Base-by-base conservation (phyloP, 2,888 invertebrate genomes). In the Lordiphosa andalusiaca region DNA sequence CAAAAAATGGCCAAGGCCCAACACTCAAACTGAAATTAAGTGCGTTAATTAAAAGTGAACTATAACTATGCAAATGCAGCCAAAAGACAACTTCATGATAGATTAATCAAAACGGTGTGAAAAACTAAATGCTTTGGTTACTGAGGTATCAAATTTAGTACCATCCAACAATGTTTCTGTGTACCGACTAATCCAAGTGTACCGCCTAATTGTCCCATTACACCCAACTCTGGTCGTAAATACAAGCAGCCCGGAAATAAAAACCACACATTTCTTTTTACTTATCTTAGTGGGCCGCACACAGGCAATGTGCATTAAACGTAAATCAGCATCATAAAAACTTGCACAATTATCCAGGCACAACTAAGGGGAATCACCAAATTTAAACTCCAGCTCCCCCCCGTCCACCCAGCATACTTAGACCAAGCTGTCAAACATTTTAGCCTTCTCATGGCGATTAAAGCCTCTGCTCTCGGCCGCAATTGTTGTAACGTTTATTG, bases 401-500 rank as follows among this genome's bases (percentile, higher is more conserved):
- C 44, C 3, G 4, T n/a, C 41, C 55, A 25, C 48, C 12, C n/a
- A 37, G 46, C 41, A 73, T 68, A 71, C 65, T 73, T 73, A 53
- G 55, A 57, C 37, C 54, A 71, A 66, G 71, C 72, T 73, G 72
- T 61, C 71, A 67, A 67, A 66, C 68, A 62, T 71, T 72, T 74
- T 62, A 55, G 66, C 52, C 61, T 58, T 35, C 60, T 63, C 58
- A 38, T 36, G 41, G 46, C 65, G 53, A 66, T 66, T 66, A 63
- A 65, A 54, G 30, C 9, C 23, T 23, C 12, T 36, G 55, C 3
- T 25, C 19, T 21, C 35, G 51, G 42, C 51, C 65, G 40, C 62
- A 66, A 73, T 67, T 73, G 64, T 71, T 73, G 62, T 76, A 82
- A 74, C 74, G 70, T 73, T 80, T 82, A 80, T 80, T 82, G 78